Evolutionary conservation across 2,888 invertebrate genomes (phyloP).

Genomic region (Spisula solida): DNA sequence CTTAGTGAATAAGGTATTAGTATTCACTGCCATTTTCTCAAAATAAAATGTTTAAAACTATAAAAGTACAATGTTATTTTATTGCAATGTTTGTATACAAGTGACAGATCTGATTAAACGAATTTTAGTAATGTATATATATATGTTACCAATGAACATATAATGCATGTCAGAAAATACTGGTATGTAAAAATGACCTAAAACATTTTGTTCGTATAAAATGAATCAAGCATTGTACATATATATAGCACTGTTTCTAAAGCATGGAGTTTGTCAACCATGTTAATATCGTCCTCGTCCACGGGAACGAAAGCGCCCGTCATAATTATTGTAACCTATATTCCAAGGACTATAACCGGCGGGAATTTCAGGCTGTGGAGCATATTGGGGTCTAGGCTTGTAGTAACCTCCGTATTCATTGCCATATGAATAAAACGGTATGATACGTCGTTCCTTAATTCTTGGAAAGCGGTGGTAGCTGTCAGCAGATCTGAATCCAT

Average conservation of each 20-base stretch:
- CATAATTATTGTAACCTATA: constrained; percentile 1
- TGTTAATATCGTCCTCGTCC: constrained; percentile 24
- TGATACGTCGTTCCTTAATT: constrained; percentile 54
- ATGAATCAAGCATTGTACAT: not conserved
- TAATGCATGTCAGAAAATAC: not conserved
- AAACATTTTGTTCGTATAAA: not conserved
- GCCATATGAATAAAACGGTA: constrained; percentile 66
- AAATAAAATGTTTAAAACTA: too few species aligned
- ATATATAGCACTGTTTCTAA: not conserved
- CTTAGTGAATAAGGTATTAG: too few species aligned
- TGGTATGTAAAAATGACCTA: not conserved
- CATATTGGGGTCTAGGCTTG: constrained; percentile 33
- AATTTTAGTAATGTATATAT: too few species aligned
- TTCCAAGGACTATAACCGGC: constrained; percentile 63
- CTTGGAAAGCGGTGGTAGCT: constrained; percentile 51
- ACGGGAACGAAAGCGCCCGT: constrained; percentile 32
- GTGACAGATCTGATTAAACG: too few species aligned
- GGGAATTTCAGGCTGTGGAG: not conserved
- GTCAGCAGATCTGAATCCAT: constrained; percentile 33
- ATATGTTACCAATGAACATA: not conserved
- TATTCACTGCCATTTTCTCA: too few species aligned
- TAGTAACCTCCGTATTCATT: constrained; percentile 35
- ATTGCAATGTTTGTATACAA: too few species aligned
- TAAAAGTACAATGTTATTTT: too few species aligned
- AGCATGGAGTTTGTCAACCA: too few species aligned